Evolutionary conservation across 23 tunicate species (phyloP), one percentile per base, ranked within the genome.

Genomic region (Phallusia fumigata): DNA sequence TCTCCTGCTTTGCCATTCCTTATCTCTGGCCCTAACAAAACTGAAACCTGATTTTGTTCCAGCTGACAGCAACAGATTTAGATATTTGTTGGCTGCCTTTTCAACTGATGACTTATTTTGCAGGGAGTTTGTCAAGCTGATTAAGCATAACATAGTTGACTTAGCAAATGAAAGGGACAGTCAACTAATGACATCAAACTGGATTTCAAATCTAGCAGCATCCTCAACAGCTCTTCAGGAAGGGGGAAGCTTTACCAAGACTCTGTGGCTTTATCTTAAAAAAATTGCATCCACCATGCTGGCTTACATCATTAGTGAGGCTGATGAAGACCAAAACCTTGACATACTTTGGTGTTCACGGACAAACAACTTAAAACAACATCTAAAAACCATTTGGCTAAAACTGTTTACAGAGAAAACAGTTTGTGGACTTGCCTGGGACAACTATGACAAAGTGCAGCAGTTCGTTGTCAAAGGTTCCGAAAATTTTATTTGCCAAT

Each of bases 221-320:
- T 84, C 85, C 32, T 79, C 40, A 28, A 64, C 65, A 52, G 33
- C 81, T 18, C 73, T 89, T 45, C 50, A 80, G 13, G 94, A 89
- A 75, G 94, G 85, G 21, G 94, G 94, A 53, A 89, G 88, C 36
- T 89, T 84, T 80, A 24, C 85, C 3, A 89, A 89, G 33, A 80
- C 94, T 18, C 72, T 89, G 31, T 89, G 94, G 94, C 74, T 89
- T 19, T 52, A 87, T 34, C 49, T 89, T 69, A 80, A 76, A 53
- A 53, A 64, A 49, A 50, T 77, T 18, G 65, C 75, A 19, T 32
- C 85, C n/a, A 35, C 22, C n/a, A 44, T 75, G 31, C 49, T 89
- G 30, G 94, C 94, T 31, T 74, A 84, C 13, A 84, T 89, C 52
- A 51, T 84, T 10, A 84, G 88, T 44, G 64, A 65, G 0, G 35